Conservation (phyloP, 53 echinoderm and acorn worm genomes). For the Henricia sp. region DNA sequence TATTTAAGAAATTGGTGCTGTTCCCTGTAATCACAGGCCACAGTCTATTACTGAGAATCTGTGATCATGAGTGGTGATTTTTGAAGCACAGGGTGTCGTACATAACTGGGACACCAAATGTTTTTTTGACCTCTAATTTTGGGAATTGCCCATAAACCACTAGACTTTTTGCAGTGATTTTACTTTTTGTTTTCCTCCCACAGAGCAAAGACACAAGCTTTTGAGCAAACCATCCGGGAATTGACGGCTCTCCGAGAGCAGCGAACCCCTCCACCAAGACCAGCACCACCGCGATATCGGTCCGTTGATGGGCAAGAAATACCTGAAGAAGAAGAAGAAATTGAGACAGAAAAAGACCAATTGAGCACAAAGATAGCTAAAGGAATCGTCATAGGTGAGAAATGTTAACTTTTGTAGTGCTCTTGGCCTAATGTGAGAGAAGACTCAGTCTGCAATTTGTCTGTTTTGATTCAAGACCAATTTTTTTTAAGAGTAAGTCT, state of each 20-base stretch:
- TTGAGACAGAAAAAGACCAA: constrained; percentile 3
- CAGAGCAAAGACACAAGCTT: constrained; percentile 64
- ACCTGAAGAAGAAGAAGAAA: constrained; percentile 47
- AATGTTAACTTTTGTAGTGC: not conserved
- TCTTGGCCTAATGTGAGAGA: not conserved
- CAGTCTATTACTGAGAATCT: too few species aligned
- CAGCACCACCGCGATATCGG: constrained; percentile 29
- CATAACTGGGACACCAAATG: too few species aligned
- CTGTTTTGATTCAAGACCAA: too few species aligned
- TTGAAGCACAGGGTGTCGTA: too few species aligned
- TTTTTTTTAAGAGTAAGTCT: too few species aligned
- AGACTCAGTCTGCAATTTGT: too few species aligned
- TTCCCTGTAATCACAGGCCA: too few species aligned
- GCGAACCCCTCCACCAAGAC: constrained; percentile 50
- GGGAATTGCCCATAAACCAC: too few species aligned
- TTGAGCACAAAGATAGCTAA: constrained; percentile 82
- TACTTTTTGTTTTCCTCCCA: not conserved
- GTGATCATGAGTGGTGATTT: too few species aligned
- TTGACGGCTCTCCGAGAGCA: constrained; percentile 81
- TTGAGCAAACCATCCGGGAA: constrained; percentile 67
- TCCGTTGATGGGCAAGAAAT: constrained; percentile 34
- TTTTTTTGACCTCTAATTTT: too few species aligned
- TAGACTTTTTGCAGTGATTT: too few species aligned
- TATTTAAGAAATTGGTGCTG: too few species aligned
- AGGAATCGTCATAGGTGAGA: constrained; percentile 72